Evolutionary conservation across 2,797 vertebrate species (phyloP), one percentile per base, ranked within the genome.

Genomic region (Carapus acus): DNA sequence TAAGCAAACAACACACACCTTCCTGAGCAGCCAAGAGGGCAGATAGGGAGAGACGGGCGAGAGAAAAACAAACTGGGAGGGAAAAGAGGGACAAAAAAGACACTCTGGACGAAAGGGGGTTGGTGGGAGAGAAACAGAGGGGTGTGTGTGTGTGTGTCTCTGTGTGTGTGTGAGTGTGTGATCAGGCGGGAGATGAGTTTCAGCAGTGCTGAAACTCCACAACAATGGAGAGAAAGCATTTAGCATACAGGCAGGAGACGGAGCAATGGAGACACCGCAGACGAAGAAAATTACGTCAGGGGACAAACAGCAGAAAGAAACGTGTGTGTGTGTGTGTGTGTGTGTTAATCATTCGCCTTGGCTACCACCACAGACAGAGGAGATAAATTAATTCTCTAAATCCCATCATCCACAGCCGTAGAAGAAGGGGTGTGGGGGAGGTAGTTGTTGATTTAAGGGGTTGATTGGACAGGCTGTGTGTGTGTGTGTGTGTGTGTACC

Each of bases 1-100:
- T 84, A 84, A 88, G 85, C 84, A 91, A 92, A 93, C 75, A 90
- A 69, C 73, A 77, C 87, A 88, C 87, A 88, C 89, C 87, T 84
- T 86, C 83, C 82, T 86, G 83, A 83, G 82, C 77, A 81, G 80
- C 71, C 74, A 84, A 87, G 80, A 85, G 83, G 76, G 81, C 75
- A 79, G 74, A 80, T 59, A 77, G 46, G n/a, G n/a, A 71, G 62
- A 58, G 41, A 49, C 14, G 41, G 48, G 47, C 15, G 54, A 69
- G 54, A 53, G 44, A 43, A 51, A 62, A 69, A 54, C 46, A 67
- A 39, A 33, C 33, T 1, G 19, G 14, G 31, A 33, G 31, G 31
- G 14, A 33, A 27, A 33, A 27, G 24, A 27, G 24, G 20, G 31
- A 36, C 6, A 29, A 31, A 33, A 24, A 47, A 12, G 42, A 42